Base-by-base conservation (phyloP, 2,113 vertebrate genomes). In the Rhagologus leucostigma region DNA sequence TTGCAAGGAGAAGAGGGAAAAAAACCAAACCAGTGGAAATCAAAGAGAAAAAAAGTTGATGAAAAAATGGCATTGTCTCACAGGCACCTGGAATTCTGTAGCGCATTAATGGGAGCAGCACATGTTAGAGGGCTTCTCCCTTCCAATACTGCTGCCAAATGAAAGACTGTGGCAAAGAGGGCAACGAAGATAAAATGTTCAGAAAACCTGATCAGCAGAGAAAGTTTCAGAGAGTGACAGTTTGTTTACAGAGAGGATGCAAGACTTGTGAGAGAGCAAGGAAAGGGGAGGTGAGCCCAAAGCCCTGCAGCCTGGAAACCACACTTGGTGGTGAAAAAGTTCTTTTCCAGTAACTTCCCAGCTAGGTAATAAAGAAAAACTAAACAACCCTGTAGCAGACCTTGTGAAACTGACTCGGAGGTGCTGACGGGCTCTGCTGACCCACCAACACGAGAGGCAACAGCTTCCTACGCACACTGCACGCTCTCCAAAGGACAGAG, bases 381-480 rank as follows among this genome's bases (percentile, higher is more conserved):
- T 35, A 42, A 89, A n/a, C 0, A 3, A 19, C 17, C 19, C 41
- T 21, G 16, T 7, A 33, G 0, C 32, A 57, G 35, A 42, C 4
- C 9, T 26, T 9, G 4, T 7, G 24, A 22, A 62, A 33, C 44
- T 57, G 37, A 21, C 21, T 11, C 0, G 0, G 22, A 7, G 2
- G 30, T 13, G 32, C 27, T 77, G 18, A 15, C 9, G n/a, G 15
- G 22, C 27, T 65, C 27, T 5, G 2, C 35, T 64, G 56, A 15
- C 44, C 30, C 3, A 1, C 6, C 7, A n/a, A 6, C 13, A 10
- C 0, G 0, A 33, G 30, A 14, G 10, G 20, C 0, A 1, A 41
- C 33, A 42, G 47, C 21, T 42, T 39, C 26, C 62, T 5, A 23
- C 0, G 0, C 62, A 21, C 0, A 0, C 27, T 26, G 6, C 21